phyloP scores from a whole-genome alignment of 2,797 vertebrate species.

The Tarsius wallacei region DNA sequence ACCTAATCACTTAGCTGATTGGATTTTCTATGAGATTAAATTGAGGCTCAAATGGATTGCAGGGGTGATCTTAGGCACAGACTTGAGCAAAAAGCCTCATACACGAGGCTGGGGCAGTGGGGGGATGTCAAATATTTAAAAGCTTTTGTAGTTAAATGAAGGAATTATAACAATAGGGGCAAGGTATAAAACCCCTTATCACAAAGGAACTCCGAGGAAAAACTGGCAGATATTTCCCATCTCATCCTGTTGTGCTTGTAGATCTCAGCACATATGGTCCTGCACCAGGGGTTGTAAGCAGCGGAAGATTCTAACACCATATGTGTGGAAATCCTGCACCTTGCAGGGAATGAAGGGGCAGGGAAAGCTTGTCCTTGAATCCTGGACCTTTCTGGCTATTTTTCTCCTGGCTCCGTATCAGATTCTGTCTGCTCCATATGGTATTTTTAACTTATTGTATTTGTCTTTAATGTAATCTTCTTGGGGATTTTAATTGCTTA shows the following conservation, averaged over 20 bases:
- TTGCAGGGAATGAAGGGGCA: constrained; percentile 53
- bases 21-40: constrained; percentile 88
- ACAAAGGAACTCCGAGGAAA: constrained; percentile 70
- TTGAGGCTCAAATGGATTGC: constrained; percentile 84
- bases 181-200: constrained; percentile 81
- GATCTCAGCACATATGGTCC: constrained; percentile 76
- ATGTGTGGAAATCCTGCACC: constrained; percentile 78
- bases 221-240: constrained; percentile 55
- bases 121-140: constrained; percentile 83
- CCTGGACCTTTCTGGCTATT: constrained; percentile 65
- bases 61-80: constrained; percentile 75
- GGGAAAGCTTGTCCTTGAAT: constrained; percentile 79
- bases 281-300: constrained; percentile 17
- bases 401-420: constrained; percentile 80
- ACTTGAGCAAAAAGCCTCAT: constrained; percentile 78
- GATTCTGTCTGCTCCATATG: constrained; percentile 70
- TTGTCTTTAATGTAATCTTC: constrained; percentile 70
- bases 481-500: constrained; percentile 77
- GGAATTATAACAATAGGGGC: constrained; percentile 82
- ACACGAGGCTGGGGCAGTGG: constrained; percentile 33
- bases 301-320: constrained; percentile 62
- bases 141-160: constrained; percentile 85
- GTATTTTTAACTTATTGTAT: constrained; percentile 78
- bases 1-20: constrained; percentile 88
- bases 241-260: constrained; percentile 26